Conservation (phyloP, 2,113 vertebrate species). For the Vulpes ferrilata region DNA sequence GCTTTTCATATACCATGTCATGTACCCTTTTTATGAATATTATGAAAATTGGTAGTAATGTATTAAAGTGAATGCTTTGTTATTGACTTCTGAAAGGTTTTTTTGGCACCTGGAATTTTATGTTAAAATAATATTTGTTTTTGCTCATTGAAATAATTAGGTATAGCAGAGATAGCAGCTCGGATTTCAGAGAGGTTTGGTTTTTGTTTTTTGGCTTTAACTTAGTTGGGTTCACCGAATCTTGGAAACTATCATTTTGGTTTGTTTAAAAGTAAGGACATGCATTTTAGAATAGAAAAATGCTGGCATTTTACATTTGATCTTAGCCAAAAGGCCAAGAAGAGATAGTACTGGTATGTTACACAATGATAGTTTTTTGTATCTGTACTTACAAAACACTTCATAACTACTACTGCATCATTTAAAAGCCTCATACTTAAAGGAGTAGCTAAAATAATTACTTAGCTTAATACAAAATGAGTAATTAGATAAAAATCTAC, state of each 20-base stretch:
- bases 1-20: neutral
- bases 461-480: neutral
- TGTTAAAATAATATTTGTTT: neutral
- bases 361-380: neutral
- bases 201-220: neutral
- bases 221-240: neutral
- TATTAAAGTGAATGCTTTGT: neutral
- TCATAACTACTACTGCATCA: neutral
- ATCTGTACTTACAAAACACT: neutral
- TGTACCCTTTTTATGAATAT: neutral
- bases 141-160: neutral
- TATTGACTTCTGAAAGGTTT: neutral
- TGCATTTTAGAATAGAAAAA: neutral
- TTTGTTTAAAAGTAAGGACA: conserved; percentile 33
- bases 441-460: neutral
- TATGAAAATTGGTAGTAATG: neutral
- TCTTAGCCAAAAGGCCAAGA: neutral
- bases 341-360: neutral
- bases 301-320: neutral
- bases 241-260: neutral
- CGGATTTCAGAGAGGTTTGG: neutral
- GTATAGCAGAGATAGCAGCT: neutral
- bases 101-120: neutral
- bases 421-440: neutral
- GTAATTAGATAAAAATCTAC: neutral